Percentiles rank a stretch among this genome's conserved stretches.
These are phyloP conservation scores for Troides oblongomaculatus DNA, from an alignment of 2,888 invertebrate species.

Conservation along the genomic window DNA sequence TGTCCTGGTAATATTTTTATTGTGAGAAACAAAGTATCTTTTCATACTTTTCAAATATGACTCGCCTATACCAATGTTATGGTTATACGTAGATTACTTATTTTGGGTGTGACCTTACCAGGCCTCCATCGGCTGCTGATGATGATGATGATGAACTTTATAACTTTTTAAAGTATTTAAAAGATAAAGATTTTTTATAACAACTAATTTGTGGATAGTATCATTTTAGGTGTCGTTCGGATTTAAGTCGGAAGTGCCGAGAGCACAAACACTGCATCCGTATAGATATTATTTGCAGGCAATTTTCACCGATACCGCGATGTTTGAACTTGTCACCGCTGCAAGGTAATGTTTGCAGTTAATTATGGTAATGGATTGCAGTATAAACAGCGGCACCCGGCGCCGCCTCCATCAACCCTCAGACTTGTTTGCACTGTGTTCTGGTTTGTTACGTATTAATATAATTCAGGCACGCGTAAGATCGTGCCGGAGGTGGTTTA, in stretches of 20 bases:
- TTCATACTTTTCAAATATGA: too few species aligned
- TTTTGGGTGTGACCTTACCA: too few species aligned
- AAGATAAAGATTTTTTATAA: too few species aligned
- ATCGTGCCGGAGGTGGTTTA: too few species aligned
- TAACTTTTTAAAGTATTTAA: too few species aligned
- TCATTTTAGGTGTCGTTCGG: conserved; percentile 35
- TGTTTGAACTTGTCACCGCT: conserved; percentile 65
- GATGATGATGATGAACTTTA: too few species aligned
- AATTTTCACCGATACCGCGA: conserved; percentile 58
- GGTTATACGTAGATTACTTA: too few species aligned
- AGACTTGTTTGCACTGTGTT: conserved; percentile 45
- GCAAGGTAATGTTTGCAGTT: conserved; percentile 65
- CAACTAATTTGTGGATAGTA: conserved; percentile 9
- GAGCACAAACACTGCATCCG: conserved; percentile 29
- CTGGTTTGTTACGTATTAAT: conserved; percentile 35
- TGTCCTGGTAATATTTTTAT: too few species aligned
- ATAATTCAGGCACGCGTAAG: conserved; percentile 20
- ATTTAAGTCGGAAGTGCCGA: conserved; percentile 20
- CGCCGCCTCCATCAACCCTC: conserved; percentile 36
- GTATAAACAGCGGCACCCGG: conserved; percentile 38
- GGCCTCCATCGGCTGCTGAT: too few species aligned
- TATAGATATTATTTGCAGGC: conserved; percentile 58
- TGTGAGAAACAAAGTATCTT: too few species aligned
- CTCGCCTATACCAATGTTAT: too few species aligned
- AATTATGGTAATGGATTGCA: conserved; percentile 72